Conservation (phyloP, 2,113 vertebrate species). For the Zootoca vivipara region DNA sequence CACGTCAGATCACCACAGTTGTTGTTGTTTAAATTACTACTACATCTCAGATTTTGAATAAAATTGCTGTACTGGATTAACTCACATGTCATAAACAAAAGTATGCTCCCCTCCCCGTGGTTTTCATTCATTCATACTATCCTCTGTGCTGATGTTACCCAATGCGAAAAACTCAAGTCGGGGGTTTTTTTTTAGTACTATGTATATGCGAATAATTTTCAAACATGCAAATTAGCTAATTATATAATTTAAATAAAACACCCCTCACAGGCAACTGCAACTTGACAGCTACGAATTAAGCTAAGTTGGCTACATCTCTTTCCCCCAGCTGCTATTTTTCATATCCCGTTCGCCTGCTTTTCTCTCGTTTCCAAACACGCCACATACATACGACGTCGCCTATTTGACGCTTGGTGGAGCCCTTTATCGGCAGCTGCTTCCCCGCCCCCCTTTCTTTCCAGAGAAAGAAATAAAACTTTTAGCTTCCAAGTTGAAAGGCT, state of each 20-base stretch:
- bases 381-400: conserved; percentile 17
- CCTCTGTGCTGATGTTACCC: not conserved
- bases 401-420: conserved; percentile 45
- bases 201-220: conserved; percentile 29
- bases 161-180: not conserved
- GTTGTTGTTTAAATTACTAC: too few species aligned
- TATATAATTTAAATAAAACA: conserved; percentile 37
- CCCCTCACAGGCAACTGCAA: conserved; percentile 23
- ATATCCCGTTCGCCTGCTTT: conserved; percentile 25
- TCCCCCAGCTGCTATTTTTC: conserved; percentile 18
- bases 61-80: too few species aligned
- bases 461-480: conserved; percentile 34
- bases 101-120: too few species aligned
- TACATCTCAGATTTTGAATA: too few species aligned
- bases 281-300: conserved; percentile 34
- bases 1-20: too few species aligned
- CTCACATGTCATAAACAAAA: too few species aligned
- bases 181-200: not conserved
- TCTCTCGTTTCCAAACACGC: conserved; percentile 39
- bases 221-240: conserved; percentile 40
- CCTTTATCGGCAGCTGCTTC: conserved; percentile 14
- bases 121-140: not conserved
- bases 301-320: not conserved
- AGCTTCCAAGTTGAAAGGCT: conserved; percentile 55
- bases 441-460: not conserved